Conservation (phyloP, 2,797 vertebrate species). For the Sparidentex hasta region DNA sequence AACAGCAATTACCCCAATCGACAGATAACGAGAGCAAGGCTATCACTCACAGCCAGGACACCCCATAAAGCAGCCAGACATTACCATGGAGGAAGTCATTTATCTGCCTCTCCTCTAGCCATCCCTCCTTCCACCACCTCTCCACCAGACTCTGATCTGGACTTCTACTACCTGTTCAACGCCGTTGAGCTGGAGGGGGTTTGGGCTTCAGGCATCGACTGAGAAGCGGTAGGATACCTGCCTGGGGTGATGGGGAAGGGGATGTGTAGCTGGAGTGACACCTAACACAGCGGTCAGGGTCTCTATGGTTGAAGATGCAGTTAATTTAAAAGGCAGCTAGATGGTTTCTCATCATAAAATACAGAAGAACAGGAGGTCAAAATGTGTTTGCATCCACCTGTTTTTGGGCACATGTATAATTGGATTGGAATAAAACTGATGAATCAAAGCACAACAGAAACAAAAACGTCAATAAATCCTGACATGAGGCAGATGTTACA, state of each 20-base stretch:
- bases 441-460: too few relatives aligned
- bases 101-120: constrained; percentile 70
- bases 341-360: not conserved
- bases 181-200: not conserved
- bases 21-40: constrained; percentile 84
- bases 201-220: constrained; percentile 15
- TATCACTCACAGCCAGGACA: constrained; percentile 83
- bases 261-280: constrained; percentile 20
- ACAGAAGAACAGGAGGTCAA: not conserved
- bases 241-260: not conserved
- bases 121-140: constrained; percentile 26
- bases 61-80: constrained; percentile 82
- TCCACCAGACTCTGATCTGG: constrained; percentile 49
- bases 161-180: constrained; percentile 57
- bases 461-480: too few relatives aligned
- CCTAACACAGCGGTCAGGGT: not conserved
- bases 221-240: not conserved
- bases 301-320: not conserved
- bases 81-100: constrained; percentile 77
- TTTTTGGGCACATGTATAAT: not conserved
- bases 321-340: not conserved
- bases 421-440: not conserved
- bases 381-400: not conserved
- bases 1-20: constrained; percentile 89
- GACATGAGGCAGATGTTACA: too few relatives aligned